phyloP scores from a whole-genome alignment of 2,888 invertebrate genomes.

The Steinernema carpocapsae region DNA sequence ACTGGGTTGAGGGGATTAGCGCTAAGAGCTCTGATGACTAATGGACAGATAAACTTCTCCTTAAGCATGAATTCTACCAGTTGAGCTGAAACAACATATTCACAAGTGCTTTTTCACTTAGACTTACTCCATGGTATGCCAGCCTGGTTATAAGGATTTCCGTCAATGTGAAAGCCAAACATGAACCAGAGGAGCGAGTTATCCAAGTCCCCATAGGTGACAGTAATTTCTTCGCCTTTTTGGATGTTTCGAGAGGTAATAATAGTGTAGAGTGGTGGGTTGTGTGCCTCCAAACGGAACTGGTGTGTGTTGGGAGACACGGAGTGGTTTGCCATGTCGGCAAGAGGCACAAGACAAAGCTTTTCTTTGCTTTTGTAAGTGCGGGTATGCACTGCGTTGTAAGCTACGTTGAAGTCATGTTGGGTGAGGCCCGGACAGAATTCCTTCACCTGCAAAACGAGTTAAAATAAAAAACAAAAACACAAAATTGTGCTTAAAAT shows the following conservation, averaged over 20 bases:
- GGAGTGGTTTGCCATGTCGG: constrained; percentile 15
- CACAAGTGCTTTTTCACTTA: too few species aligned
- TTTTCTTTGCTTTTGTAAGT: neutral
- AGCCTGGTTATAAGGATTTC: neutral
- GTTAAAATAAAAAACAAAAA: too few species aligned
- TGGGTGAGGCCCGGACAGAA: neutral
- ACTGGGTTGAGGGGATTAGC: constrained; percentile 13
- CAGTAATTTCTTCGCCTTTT: constrained; percentile 8
- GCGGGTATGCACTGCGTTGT: constrained; percentile 14
- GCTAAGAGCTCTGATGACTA: neutral
- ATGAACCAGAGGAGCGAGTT: constrained; percentile 22
- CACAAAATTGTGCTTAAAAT: too few species aligned
- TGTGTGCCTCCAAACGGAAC: neutral
- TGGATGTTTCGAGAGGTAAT: neutral
- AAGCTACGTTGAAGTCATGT: neutral
- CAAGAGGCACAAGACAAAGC: neutral
- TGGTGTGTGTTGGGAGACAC: neutral
- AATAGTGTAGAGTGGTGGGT: neutral
- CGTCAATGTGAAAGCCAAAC: constrained; percentile 20
- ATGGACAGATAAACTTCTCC: neutral
- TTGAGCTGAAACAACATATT: neutral
- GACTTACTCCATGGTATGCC: constrained; percentile 11
- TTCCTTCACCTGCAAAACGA: constrained; percentile 1
- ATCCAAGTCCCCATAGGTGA: neutral
- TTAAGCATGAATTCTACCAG: constrained; percentile 8